Percentiles rank a stretch among this genome's conserved stretches.
phyloP scores from a whole-genome alignment of 2,888 invertebrate species.

The Scaptodrosophila latifasciaeformis region DNA sequence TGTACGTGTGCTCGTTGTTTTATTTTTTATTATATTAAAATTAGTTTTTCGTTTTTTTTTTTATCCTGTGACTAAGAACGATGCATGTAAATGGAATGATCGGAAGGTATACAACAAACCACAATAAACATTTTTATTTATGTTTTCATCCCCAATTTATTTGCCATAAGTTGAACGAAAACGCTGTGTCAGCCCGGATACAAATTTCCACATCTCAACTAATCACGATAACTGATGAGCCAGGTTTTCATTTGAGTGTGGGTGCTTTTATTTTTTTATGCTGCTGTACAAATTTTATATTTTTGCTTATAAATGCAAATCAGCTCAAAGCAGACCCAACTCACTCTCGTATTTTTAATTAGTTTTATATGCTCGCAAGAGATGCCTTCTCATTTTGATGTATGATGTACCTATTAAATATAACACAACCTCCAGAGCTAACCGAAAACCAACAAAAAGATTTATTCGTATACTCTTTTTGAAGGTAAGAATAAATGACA shows the following conservation, averaged over 20 bases:
- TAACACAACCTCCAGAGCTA: too few species aligned
- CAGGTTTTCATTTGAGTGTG: conserved; percentile 43
- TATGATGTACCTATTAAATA: too few species aligned
- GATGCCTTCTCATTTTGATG: too few species aligned
- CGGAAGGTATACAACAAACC: too few species aligned
- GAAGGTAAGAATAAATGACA: too few species aligned
- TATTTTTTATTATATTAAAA: too few species aligned
- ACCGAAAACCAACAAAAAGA: too few species aligned
- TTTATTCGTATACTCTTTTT: too few species aligned
- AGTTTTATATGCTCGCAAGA: too few species aligned
- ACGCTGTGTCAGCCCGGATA: conserved; percentile 7
- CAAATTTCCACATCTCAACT: conserved; percentile 19
- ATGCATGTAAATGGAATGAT: too few species aligned
- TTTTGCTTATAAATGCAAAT: conserved; percentile 63
- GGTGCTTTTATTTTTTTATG: conserved; percentile 30
- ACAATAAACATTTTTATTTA: neutral
- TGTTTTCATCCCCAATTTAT: conserved; percentile 34
- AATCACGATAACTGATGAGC: conserved; percentile 61
- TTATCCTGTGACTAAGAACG: conserved; percentile 62
- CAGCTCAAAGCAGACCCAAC: conserved; percentile 36
- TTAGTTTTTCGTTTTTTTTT: conserved; percentile 41
- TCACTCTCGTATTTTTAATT: conserved; percentile 41
- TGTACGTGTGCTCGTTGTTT: too few species aligned
- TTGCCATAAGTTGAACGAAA: conserved; percentile 39
- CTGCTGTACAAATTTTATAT: conserved; percentile 20